phyloP scores from a whole-genome alignment of 2,113 vertebrate genomes.

The Vidua macroura region DNA sequence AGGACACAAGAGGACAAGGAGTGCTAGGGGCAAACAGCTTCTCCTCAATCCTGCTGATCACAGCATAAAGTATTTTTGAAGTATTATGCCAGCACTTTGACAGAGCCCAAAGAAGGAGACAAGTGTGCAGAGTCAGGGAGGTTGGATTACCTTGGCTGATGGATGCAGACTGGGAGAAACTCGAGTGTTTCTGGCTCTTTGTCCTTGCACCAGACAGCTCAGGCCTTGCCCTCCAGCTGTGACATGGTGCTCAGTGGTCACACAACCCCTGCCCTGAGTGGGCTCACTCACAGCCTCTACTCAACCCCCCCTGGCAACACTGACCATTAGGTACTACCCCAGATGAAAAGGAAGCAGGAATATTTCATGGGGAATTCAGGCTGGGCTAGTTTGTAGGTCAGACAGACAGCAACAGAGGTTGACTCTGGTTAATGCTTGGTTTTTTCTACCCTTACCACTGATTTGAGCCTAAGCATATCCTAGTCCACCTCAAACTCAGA shows the following conservation, averaged over 20 bases:
- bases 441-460: not conserved
- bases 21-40: not conserved
- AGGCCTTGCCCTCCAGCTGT: not conserved
- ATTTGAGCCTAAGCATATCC: not conserved
- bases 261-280: not conserved
- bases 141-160: not conserved
- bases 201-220: not conserved
- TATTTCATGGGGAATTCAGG: not conserved
- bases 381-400: not conserved
- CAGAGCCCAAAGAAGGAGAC: not conserved
- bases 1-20: constrained; percentile 36
- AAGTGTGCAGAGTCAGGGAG: not conserved
- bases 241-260: rapidly evolving
- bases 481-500: not conserved
- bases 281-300: not conserved
- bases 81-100: not conserved
- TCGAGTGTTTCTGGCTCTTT: not conserved
- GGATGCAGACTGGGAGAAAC: not conserved
- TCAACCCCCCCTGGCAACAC: no score
- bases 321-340: not conserved
- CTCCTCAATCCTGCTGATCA: constrained; percentile 21
- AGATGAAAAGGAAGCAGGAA: not conserved
- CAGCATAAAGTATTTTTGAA: not conserved
- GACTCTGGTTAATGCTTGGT: not conserved
- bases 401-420: not conserved